Percentiles rank a stretch among this genome's conserved stretches.
Conservation (phyloP, 2,113 vertebrate species). For the Urocolius indicus region DNA sequence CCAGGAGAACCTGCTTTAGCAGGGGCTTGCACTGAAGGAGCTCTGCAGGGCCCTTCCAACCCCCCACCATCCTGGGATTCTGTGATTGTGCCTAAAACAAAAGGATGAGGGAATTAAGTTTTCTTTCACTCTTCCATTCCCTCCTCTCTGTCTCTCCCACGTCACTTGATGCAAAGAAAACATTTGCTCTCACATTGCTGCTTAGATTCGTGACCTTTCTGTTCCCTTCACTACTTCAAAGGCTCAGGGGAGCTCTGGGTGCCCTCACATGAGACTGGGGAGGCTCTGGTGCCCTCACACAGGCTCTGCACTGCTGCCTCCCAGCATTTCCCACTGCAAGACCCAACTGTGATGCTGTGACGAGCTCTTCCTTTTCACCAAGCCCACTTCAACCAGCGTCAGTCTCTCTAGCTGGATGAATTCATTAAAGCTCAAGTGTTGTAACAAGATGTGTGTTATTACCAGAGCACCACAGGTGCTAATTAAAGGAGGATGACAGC, state of each 20-base stretch:
- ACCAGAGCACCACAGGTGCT: not conserved
- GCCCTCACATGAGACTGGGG: too few relatives aligned
- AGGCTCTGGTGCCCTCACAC: not conserved
- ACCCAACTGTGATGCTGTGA: fast-evolving
- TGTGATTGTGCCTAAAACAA: not conserved
- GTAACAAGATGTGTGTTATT: not conserved
- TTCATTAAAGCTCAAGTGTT: not conserved
- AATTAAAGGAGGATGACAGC: not conserved
- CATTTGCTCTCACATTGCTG: fast-evolving
- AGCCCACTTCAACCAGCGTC: fast-evolving
- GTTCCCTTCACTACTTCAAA: not conserved
- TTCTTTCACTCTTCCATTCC: not conserved
- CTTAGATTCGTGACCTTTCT: not conserved
- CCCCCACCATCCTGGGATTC: too few relatives aligned
- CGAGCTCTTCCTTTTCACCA: not conserved
- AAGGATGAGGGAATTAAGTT: not conserved
- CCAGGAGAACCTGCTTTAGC: too few relatives aligned
- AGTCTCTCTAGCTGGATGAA: not conserved
- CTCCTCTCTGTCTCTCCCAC: not conserved
- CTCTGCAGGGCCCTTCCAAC: too few relatives aligned
- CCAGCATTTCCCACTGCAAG: not conserved
- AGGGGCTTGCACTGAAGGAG: too few relatives aligned
- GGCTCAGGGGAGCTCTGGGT: not conserved
- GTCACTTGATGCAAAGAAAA: too few relatives aligned
- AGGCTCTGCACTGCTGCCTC: not conserved